Percentiles rank a stretch among this genome's conserved stretches.
Conservation (phyloP, 2,113 vertebrate species). For the Bubalus kerabau region DNA sequence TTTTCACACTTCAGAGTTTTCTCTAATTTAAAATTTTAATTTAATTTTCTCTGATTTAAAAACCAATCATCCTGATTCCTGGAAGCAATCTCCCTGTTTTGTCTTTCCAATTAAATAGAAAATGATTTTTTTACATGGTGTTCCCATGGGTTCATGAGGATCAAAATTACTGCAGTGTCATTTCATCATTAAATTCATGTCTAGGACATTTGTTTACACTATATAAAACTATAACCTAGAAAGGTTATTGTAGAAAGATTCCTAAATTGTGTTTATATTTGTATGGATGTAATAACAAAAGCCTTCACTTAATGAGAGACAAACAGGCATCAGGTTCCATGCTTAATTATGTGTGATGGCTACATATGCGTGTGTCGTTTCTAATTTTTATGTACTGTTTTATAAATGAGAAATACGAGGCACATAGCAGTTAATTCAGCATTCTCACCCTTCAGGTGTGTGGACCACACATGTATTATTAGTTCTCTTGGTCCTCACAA, state of each 20-base stretch:
- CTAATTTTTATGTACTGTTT: neutral
- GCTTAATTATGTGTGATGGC: neutral
- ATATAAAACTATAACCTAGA: neutral
- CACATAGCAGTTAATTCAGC: neutral
- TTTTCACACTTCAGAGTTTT: constrained; percentile 33
- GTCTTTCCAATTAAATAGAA: constrained; percentile 13
- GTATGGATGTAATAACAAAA: neutral
- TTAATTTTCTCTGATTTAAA: neutral
- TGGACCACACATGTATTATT: neutral
- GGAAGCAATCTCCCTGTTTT: neutral
- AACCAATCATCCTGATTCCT: neutral
- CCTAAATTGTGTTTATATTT: neutral
- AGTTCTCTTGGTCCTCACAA: neutral
- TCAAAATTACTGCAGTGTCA: neutral
- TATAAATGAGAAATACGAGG: neutral
- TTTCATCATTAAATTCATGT: neutral
- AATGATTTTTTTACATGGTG: neutral
- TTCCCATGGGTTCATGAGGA: neutral
- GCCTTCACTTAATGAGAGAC: neutral
- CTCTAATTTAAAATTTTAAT: neutral
- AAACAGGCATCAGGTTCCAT: neutral
- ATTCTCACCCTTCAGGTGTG: neutral
- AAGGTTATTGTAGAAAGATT: neutral
- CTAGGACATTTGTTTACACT: neutral
- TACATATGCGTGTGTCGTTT: neutral